phyloP scores from a whole-genome alignment of 2,888 invertebrate genomes.

The Dasysyrphus tricinctus region DNA sequence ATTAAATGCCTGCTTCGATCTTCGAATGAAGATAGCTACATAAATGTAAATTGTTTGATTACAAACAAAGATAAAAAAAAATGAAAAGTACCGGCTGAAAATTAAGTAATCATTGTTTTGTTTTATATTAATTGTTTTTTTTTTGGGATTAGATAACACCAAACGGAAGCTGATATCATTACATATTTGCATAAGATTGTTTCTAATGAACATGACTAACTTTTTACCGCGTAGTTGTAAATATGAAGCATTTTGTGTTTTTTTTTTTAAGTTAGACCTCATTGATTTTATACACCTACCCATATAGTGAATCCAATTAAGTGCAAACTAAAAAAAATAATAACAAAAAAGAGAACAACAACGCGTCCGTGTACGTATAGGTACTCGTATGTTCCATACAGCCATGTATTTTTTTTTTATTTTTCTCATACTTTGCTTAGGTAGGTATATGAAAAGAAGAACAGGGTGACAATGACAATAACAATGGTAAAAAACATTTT shows the following conservation, averaged over 20 bases:
- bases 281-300: neutral
- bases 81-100: conserved; percentile 26
- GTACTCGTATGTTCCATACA: conserved; percentile 2
- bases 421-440: neutral
- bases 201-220: conserved; percentile 18
- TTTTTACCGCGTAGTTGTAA: conserved; percentile 20
- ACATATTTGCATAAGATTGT: conserved; percentile 12
- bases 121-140: neutral
- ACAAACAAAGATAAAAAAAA: conserved; percentile 51
- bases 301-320: conserved; percentile 53
- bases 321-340: conserved; percentile 31
- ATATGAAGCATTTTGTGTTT: neutral
- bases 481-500: no score
- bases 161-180: conserved; percentile 9
- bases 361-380: conserved; percentile 14
- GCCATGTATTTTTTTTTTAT: neutral
- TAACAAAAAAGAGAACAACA: neutral
- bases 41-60: conserved; percentile 40
- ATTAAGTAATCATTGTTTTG: conserved; percentile 10
- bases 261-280: conserved; percentile 14
- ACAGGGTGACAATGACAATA: conserved; percentile 16
- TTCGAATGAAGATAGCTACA: neutral
- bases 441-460: no score
- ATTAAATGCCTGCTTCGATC: neutral
- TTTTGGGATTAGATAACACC: conserved; percentile 22